These are phyloP conservation scores for Cryptotermes secundus DNA, from an alignment of 1,140 invertebrate species.

Conservation along the genomic window DNA sequence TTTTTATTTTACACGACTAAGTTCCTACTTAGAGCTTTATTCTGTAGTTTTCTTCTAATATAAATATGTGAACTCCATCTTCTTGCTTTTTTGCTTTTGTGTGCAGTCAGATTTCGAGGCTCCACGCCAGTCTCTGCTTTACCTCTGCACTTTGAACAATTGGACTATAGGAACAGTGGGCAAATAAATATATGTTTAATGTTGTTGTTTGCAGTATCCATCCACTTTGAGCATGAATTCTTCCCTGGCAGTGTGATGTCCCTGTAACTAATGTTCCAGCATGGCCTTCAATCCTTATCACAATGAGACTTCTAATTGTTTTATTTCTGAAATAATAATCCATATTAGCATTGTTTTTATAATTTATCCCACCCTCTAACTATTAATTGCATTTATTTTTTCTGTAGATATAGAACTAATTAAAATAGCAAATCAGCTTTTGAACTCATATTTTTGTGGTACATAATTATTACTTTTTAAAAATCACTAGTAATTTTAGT, in stretches of 20 bases:
- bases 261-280: too few species aligned
- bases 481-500: slow-evolving; percentile 5
- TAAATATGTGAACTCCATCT: not conserved
- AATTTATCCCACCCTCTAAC: not conserved
- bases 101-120: not conserved
- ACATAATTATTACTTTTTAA: not conserved
- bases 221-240: too few species aligned
- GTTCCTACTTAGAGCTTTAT: not conserved
- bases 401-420: not conserved
- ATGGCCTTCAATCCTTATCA: too few species aligned
- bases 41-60: not conserved
- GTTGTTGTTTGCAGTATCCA: too few species aligned
- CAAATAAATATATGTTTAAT: too few species aligned
- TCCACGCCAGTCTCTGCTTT: not conserved
- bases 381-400: not conserved
- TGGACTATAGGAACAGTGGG: too few species aligned
- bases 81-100: not conserved
- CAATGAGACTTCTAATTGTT: too few species aligned
- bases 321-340: not conserved
- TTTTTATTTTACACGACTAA: not conserved
- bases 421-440: not conserved
- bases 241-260: too few species aligned
- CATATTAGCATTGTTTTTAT: not conserved
- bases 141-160: not conserved
- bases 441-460: slow-evolving; percentile 4